Evolutionary conservation across 37 sponge, comb jelly and placozoan species (phyloP), one percentile per base, ranked within the genome.

Genomic region (Agelas oroides): DNA sequence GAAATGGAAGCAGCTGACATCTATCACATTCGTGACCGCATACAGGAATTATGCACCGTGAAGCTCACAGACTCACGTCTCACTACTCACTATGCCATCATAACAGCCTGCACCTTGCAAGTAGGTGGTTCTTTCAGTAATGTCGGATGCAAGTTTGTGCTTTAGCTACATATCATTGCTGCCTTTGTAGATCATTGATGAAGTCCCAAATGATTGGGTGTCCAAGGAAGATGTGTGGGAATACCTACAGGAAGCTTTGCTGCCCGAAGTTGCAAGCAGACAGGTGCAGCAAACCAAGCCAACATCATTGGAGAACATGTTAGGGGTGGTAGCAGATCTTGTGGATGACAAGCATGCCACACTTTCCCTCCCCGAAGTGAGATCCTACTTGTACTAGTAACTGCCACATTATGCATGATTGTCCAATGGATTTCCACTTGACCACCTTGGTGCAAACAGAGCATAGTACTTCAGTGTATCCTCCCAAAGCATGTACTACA

Each of bases 71-170:
- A 69, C 70, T 69, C 70, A 8, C 37, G 70, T 5, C 37, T 69
- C 31, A 31, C 70, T 1, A 69, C 70, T 32, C 70, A 69, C 37
- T 69, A 69, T 31, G 70, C 70, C 6, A 38, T 69, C 14, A 69
- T 69, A 69, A 33, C 37, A 23, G 70, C 70, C 23, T 69, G 70
- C 37, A 32, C 70, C 21, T 19, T 69, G 21, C 36, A 69, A 32
- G 70, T 69, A 69, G 31, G 34, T 33, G 36, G 31, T 38, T 69
- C 34, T 8, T 32, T 32, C 38, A 69, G 15, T 38, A 13, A 11
- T 69, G 15, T 35, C 5, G 21, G 3, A 69, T 46, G 8, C 46
- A 12, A 46, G 8, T 46, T 46, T 8, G 3, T 8, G 8, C 46
- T n/a, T n/a, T n/a, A 46, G 6, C 3, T 46, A 3, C 46, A 8